Conservation (phyloP, 2,113 vertebrate genomes). For the Proterorhinus semilunaris region DNA sequence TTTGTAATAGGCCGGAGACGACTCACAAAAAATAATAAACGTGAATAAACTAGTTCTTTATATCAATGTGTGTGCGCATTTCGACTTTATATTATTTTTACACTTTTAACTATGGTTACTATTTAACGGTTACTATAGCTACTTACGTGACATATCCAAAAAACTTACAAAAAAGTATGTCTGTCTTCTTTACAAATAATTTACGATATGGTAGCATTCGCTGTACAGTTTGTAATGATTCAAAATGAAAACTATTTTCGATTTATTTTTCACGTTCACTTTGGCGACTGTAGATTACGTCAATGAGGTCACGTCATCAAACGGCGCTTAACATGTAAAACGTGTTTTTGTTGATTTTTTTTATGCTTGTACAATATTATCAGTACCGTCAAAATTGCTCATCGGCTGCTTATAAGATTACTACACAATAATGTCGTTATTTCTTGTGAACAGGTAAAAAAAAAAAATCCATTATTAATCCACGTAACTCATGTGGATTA, state of each 20-base stretch:
- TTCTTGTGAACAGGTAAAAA: constrained; percentile 65
- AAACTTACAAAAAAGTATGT: too few relatives aligned
- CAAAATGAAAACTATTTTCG: neutral
- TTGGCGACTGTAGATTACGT: constrained; percentile 1
- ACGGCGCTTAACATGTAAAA: constrained; percentile 6
- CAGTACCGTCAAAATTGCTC: neutral
- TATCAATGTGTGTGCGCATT: too few relatives aligned
- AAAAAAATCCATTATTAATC: neutral
- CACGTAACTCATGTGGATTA: neutral
- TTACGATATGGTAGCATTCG: too few relatives aligned
- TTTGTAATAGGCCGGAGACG: constrained; percentile 12
- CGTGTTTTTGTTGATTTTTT: constrained; percentile 14
- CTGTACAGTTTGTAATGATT: too few relatives aligned
- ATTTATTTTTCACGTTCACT: neutral
- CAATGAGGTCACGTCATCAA: constrained; percentile 34
- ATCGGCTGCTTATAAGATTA: too few relatives aligned
- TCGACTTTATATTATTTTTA: too few relatives aligned
- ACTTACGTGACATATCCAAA: too few relatives aligned
- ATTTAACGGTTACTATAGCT: too few relatives aligned
- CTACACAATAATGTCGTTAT: constrained; percentile 60
- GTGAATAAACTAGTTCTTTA: too few relatives aligned
- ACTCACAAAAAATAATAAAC: neutral
- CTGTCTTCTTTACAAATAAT: too few relatives aligned
- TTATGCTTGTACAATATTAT: neutral
- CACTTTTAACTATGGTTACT: too few relatives aligned